Evolutionary conservation across 2,797 vertebrate genomes (phyloP), one percentile per base, ranked within the genome.

Genomic region (Agapornis canus): DNA sequence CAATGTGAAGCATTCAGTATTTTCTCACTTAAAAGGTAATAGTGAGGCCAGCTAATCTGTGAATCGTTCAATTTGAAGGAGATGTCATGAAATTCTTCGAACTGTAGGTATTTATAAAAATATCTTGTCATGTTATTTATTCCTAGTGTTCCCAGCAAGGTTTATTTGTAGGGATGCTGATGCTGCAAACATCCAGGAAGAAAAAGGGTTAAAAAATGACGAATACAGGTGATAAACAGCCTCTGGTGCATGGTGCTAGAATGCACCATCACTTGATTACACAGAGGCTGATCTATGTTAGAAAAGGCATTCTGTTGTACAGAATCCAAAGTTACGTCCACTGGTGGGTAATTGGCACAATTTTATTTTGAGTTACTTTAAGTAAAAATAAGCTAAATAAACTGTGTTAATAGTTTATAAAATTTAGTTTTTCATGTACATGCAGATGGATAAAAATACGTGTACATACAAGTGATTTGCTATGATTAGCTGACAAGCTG

Each of bases 401-500:
- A 70, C 48, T 47, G 37, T 35, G 22, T 39, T 5, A 61, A 29
- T 19, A 32, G 16, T 23, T n/a, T 31, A 21, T 48, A 77, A 35
- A 64, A 31, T 93, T 47, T 71, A 42, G 17, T 76, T 79, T 68
- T 71, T 49, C 37, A 54, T 39, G 77, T 60, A 72, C 45, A 77
- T 56, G 47, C 27, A 78, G 68, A 47, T 60, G 59, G 56, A 92
- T 87, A 88, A 60, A 90, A 96, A 90, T 89, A 52, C 52, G 57
- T n/a, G 43, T 87, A 77, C 26, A 23, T 68, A 72, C 45, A 80
- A 84, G 64, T 0, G 1, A 84, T 92, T 80, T 83, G 51, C 86
- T 86, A 32, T 76, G 96, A 40, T 95, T 86, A 89, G 56, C 42
- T 96, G 92, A 95, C 87, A 96, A 94, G 88, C 76, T 95, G 94